A percentile compares a stretch with the other conserved stretches of the same genome.
These are phyloP conservation scores for Thalassaphorura encarpata DNA, from an alignment of 1,140 invertebrate species.

Conservation along the genomic window DNA sequence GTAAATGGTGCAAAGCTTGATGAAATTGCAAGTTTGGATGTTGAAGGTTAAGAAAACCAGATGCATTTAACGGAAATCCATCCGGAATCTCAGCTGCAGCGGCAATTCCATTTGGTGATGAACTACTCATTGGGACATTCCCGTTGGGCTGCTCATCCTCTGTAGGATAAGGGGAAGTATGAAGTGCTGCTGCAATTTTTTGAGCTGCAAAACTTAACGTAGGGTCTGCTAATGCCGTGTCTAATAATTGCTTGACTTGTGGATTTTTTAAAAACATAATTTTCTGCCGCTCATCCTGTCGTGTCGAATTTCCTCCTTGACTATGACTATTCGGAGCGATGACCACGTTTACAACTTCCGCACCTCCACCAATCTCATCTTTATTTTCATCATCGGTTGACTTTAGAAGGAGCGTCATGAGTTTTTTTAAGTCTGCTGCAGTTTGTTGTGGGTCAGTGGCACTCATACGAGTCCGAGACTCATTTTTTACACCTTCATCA, in stretches of 20 bases:
- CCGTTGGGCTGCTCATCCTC: background rate
- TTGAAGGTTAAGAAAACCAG: slow-evolving; percentile 26
- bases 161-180: background rate
- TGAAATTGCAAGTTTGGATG: slow-evolving; percentile 33
- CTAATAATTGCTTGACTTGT: slow-evolving; percentile 30
- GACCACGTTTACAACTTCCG: slow-evolving; percentile 30
- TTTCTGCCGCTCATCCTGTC: slow-evolving; percentile 18
- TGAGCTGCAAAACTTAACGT: slow-evolving; percentile 21
- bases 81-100: slow-evolving; percentile 11
- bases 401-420: slow-evolving; percentile 26
- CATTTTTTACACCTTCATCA: background rate
- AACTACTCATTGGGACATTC: background rate
- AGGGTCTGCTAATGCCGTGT: slow-evolving; percentile 24
- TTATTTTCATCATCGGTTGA: slow-evolving; percentile 1
- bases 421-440: slow-evolving; percentile 29
- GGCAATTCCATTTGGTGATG: background rate
- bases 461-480: slow-evolving; percentile 15
- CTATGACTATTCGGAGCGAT: slow-evolving; percentile 24
- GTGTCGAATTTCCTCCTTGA: background rate
- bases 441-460: slow-evolving; percentile 28
- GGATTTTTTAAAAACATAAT: slow-evolving; percentile 31
- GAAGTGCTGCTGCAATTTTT: slow-evolving; percentile 27
- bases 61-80: slow-evolving; percentile 27
- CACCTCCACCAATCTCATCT: slow-evolving; percentile 16
- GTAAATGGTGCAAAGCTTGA: slow-evolving; percentile 30